Conservation (phyloP, 2,888 invertebrate genomes). For the Fragum fragum region DNA sequence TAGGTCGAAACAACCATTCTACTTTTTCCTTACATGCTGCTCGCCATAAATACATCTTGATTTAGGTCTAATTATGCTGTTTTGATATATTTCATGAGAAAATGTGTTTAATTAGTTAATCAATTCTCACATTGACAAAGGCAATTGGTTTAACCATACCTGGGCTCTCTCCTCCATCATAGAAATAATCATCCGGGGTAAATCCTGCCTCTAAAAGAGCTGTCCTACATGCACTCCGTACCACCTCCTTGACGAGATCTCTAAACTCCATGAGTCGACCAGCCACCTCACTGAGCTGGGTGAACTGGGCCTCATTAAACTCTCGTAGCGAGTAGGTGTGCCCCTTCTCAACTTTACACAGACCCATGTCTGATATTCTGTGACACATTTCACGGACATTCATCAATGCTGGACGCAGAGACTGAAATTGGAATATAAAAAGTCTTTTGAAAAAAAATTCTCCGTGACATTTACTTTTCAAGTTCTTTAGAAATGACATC, state of each 20-base stretch:
- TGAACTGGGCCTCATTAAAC: conserved; percentile 86
- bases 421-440: conserved; percentile 72
- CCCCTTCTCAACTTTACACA: conserved; percentile 87
- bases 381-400: conserved; percentile 89
- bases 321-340: conserved; percentile 86
- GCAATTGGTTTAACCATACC: conserved; percentile 66
- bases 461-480: no score
- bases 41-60: no score
- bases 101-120: no score
- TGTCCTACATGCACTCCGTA: conserved; percentile 91
- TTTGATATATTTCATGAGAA: no score
- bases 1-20: no score
- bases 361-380: conserved; percentile 87
- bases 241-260: conserved; percentile 89
- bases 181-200: conserved; percentile 91
- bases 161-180: conserved; percentile 83
- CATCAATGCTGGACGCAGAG: conserved; percentile 91
- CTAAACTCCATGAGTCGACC: conserved; percentile 86
- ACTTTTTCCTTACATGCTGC: no score
- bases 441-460: no score
- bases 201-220: conserved; percentile 93
- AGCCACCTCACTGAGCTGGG: conserved; percentile 86
- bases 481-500: no score
- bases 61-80: no score
- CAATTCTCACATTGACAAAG: no score